These are phyloP conservation scores for Etheostoma perlongum DNA, from an alignment of 2,797 vertebrate genomes.

Conservation along the genomic window DNA sequence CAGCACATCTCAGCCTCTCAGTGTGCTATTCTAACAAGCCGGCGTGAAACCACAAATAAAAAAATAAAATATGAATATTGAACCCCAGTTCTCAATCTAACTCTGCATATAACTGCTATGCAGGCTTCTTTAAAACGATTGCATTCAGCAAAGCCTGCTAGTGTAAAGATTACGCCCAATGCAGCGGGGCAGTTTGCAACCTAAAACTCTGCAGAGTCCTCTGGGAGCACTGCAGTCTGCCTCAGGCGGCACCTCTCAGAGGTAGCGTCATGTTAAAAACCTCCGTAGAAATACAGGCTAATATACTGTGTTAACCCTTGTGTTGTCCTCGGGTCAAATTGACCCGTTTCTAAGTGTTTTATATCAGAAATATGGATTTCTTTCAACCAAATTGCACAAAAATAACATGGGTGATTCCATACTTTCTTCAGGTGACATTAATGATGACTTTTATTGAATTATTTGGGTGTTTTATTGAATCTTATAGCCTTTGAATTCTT, in stretches of 20 bases:
- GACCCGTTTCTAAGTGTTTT: too few relatives aligned
- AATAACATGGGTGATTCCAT: too few relatives aligned
- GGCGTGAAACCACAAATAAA: constrained; percentile 38
- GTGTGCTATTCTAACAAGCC: constrained; percentile 29
- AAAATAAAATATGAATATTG: neutral
- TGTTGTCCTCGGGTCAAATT: too few relatives aligned
- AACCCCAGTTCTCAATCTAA: neutral
- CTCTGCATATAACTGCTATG: neutral
- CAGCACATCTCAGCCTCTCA: constrained; percentile 25
- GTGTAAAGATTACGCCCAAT: constrained; percentile 29
- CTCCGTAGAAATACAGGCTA: too few relatives aligned
- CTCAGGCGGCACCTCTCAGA: constrained; percentile 57
- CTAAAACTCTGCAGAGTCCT: constrained; percentile 50
- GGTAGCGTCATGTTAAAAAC: constrained; percentile 28
- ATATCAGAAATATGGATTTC: too few relatives aligned
- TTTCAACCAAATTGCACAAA: too few relatives aligned
- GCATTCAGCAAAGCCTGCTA: constrained; percentile 33
- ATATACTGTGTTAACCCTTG: too few relatives aligned
- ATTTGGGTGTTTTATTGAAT: too few relatives aligned
- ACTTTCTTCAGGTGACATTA: too few relatives aligned
- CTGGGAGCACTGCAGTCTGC: constrained; percentile 46
- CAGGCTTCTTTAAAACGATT: constrained; percentile 17
- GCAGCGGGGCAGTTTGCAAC: constrained; percentile 38
- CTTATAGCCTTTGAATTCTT: too few relatives aligned
- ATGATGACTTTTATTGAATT: too few relatives aligned